Evolutionary conservation across 2,797 vertebrate genomes (phyloP).

Genomic region (Anisognathus igniventris): DNA sequence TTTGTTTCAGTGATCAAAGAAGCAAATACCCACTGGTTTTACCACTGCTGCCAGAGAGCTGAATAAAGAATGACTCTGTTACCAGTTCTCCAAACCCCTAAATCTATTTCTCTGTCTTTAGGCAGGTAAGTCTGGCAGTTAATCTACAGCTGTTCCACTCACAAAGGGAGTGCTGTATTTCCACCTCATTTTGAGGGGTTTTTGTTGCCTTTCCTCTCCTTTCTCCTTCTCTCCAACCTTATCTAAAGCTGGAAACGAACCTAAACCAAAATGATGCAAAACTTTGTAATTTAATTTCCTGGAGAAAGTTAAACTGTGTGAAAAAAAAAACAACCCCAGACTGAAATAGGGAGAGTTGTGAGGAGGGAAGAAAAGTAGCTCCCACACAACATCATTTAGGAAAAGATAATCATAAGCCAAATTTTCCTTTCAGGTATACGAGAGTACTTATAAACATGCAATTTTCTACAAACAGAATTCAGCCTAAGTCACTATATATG

Average conservation of each 20-base stretch:
- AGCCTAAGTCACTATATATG: neutral
- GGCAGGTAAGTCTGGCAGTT: neutral
- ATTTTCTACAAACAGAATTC: neutral
- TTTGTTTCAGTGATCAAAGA: slow-evolving; percentile 22
- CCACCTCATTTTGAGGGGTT: neutral
- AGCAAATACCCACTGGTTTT: slow-evolving; percentile 30
- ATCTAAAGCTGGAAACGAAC: neutral
- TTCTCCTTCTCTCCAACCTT: neutral
- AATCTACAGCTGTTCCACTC: neutral
- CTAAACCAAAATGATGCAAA: neutral
- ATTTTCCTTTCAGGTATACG: neutral
- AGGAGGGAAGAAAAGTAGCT: neutral
- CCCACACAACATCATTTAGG: neutral
- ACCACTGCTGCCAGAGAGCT: neutral
- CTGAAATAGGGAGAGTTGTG: neutral
- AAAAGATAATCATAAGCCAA: neutral
- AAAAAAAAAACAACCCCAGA: neutral
- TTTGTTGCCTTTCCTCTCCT: neutral
- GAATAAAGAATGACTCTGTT: neutral
- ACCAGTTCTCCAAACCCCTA: neutral
- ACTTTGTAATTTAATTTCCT: neutral
- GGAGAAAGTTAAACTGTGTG: neutral
- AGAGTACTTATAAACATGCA: neutral
- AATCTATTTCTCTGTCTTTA: neutral
- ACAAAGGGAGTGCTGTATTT: neutral